Conservation (phyloP, 2,113 vertebrate species). For the Pelvicachromis taeniatus region DNA sequence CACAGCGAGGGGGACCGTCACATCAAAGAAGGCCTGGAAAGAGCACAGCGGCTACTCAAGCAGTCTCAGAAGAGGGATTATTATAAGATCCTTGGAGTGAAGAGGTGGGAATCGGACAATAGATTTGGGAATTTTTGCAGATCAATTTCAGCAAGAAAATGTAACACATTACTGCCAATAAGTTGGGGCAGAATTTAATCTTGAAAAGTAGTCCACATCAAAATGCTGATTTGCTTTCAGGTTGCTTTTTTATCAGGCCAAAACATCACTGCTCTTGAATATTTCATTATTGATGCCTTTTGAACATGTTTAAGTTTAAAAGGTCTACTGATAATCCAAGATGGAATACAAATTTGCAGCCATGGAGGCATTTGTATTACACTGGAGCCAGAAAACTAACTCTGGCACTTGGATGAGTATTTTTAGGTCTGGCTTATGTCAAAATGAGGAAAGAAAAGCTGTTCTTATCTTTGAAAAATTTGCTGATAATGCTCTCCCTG, state of each 20-base stretch:
- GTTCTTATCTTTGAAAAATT: background rate
- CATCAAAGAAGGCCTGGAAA: constrained; percentile 91
- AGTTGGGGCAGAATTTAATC: background rate
- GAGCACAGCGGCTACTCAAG: constrained; percentile 89
- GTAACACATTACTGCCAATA: background rate
- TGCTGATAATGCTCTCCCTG: background rate
- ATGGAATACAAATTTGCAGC: background rate
- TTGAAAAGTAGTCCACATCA: background rate
- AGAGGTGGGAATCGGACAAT: constrained; percentile 77
- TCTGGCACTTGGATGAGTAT: background rate
- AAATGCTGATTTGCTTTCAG: background rate
- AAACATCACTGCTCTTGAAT: background rate
- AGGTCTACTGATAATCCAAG: background rate
- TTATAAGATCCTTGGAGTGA: constrained; percentile 97
- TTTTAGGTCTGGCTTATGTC: background rate
- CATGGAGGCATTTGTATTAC: background rate
- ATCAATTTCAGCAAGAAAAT: background rate
- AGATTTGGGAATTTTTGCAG: background rate
- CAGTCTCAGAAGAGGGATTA: constrained; percentile 96
- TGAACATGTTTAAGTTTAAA: background rate
- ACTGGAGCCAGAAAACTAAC: background rate
- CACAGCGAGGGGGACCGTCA: constrained; percentile 89
- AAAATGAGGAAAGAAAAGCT: background rate
- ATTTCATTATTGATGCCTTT: background rate
- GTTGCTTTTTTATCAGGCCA: background rate